These are phyloP conservation scores for Polia nebulosa DNA, from an alignment of 2,888 invertebrate species.

Conservation along the genomic window DNA sequence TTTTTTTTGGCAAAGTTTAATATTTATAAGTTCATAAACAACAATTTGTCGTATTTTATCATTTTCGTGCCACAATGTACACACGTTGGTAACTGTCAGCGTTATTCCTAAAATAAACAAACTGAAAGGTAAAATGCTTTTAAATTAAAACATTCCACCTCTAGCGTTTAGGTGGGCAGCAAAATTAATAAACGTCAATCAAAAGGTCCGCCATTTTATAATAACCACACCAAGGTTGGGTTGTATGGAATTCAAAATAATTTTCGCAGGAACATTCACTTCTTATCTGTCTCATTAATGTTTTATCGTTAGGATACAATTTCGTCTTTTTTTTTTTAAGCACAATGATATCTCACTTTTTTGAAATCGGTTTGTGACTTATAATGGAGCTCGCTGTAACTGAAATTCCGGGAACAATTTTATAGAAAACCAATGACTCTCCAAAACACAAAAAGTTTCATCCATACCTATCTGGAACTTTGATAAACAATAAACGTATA, in stretches of 20 bases:
- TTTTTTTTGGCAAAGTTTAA: background rate
- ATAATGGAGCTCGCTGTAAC: background rate
- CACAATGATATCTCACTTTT: background rate
- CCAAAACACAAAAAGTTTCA: background rate
- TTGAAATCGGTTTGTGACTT: background rate
- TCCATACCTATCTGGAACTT: too few relatives aligned
- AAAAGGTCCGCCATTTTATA: conserved; percentile 58
- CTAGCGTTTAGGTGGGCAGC: conserved; percentile 47
- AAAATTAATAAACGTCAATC: conserved; percentile 71
- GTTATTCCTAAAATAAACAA: conserved; percentile 19
- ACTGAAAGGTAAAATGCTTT: conserved; percentile 43
- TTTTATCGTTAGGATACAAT: conserved; percentile 4
- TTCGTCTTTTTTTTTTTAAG: background rate
- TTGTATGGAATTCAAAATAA: conserved; percentile 51
- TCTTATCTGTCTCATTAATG: conserved; percentile 36
- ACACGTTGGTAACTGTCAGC: background rate
- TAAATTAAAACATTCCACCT: conserved; percentile 60
- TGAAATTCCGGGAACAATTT: background rate
- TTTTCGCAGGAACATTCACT: conserved; percentile 33
- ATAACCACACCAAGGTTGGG: conserved; percentile 46
- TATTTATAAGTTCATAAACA: too few relatives aligned
- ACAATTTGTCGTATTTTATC: background rate
- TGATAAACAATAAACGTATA: too few relatives aligned
- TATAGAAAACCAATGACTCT: background rate
- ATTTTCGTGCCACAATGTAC: background rate